These are phyloP conservation scores for Zonotrichia leucophrys DNA, from an alignment of 2,113 vertebrate genomes.

Conservation along the genomic window DNA sequence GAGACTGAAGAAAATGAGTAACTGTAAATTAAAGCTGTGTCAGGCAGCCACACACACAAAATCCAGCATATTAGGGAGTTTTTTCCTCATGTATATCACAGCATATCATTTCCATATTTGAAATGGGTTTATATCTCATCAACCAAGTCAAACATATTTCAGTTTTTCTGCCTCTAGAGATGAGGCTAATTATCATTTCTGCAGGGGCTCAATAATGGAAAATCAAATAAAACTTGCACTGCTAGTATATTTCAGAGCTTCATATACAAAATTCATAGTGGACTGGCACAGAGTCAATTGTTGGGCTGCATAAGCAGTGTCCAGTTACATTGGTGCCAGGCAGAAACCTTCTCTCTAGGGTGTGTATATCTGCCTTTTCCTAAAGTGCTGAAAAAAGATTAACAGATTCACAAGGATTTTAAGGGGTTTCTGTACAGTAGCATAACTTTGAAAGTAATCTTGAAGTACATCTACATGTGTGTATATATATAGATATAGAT, in stretches of 20 bases:
- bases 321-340: not conserved
- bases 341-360: not conserved
- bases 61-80: fast-evolving
- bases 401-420: not conserved
- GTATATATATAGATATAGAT: too few species aligned
- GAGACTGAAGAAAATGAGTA: not conserved
- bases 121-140: not conserved
- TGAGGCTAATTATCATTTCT: not conserved
- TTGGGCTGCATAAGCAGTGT: not conserved
- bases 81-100: not conserved
- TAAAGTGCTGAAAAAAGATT: not conserved
- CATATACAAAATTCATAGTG: not conserved
- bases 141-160: not conserved
- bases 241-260: not conserved
- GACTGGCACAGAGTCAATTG: not conserved
- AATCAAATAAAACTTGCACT: not conserved
- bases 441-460: not conserved
- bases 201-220: not conserved
- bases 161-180: not conserved
- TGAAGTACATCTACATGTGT: not conserved
- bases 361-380: not conserved
- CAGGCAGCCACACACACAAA: not conserved
- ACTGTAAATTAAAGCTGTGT: not conserved
- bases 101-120: not conserved
- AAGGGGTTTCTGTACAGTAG: not conserved